phyloP scores from a whole-genome alignment of 2,888 invertebrate genomes.

The Siphlonurus alternatus region DNA sequence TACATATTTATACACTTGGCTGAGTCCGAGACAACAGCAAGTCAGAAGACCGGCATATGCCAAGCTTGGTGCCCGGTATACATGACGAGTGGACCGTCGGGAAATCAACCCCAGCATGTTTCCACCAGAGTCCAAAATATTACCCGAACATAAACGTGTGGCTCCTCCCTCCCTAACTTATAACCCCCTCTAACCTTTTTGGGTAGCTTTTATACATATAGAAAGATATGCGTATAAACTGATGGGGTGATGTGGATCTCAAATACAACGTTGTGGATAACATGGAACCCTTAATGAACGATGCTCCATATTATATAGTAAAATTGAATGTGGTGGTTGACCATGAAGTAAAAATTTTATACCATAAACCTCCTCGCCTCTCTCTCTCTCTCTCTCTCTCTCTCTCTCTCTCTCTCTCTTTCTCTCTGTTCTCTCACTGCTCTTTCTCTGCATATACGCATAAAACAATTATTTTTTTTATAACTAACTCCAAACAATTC shows the following conservation, averaged over 20 bases:
- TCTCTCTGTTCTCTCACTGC: neutral
- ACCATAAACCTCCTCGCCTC: neutral
- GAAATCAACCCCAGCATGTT: neutral
- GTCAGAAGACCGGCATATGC: neutral
- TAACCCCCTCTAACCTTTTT: too few relatives aligned
- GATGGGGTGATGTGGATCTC: neutral
- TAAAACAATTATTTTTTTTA: neutral
- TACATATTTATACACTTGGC: neutral
- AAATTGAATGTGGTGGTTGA: neutral
- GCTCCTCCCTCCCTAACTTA: too few relatives aligned
- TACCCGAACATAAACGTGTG: too few relatives aligned
- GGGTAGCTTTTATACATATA: neutral
- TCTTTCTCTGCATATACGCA: neutral
- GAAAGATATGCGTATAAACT: neutral
- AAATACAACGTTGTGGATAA: neutral
- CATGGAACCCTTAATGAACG: neutral
- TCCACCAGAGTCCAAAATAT: neutral
- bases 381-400: neutral
- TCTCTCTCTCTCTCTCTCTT: neutral
- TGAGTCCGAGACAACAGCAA: neutral
- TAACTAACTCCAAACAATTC: neutral
- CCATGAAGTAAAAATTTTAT: neutral
- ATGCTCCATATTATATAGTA: neutral
- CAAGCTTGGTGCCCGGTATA: neutral
- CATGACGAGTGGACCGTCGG: neutral